Conservation (phyloP, 2,113 vertebrate species). For the Rhinopithecus roxellana region DNA sequence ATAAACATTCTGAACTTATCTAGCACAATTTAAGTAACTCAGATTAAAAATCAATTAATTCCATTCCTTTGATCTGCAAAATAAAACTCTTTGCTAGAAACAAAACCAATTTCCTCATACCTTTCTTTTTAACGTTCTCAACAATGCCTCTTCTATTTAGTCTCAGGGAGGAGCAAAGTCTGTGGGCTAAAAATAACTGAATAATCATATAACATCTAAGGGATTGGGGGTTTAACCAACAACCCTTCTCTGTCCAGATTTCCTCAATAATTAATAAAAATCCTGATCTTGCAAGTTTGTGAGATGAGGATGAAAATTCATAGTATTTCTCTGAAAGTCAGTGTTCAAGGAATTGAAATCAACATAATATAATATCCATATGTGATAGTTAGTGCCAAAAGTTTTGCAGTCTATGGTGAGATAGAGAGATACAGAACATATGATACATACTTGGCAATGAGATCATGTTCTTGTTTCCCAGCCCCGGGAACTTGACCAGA, state of each 20-base stretch:
- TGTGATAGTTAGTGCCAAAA: neutral
- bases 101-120: neutral
- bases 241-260: neutral
- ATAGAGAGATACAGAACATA: neutral
- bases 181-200: conserved; percentile 26
- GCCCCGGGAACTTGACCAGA: neutral
- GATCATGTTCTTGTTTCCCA: neutral
- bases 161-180: neutral
- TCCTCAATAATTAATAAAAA: neutral
- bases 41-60: conserved; percentile 56
- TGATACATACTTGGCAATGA: neutral
- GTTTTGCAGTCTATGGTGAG: neutral
- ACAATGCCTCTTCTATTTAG: neutral
- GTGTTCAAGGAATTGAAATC: neutral
- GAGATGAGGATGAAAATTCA: neutral
- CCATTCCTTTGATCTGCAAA: conserved; percentile 26
- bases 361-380: neutral
- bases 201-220: neutral
- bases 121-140: neutral
- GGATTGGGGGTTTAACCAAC: neutral
- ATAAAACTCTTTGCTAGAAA: conserved; percentile 22
- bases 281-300: neutral
- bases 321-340: neutral
- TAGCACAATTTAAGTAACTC: neutral
- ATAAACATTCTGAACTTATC: neutral